Base-by-base conservation (phyloP, 2,113 vertebrate species). In the Tragulus kanchil region DNA sequence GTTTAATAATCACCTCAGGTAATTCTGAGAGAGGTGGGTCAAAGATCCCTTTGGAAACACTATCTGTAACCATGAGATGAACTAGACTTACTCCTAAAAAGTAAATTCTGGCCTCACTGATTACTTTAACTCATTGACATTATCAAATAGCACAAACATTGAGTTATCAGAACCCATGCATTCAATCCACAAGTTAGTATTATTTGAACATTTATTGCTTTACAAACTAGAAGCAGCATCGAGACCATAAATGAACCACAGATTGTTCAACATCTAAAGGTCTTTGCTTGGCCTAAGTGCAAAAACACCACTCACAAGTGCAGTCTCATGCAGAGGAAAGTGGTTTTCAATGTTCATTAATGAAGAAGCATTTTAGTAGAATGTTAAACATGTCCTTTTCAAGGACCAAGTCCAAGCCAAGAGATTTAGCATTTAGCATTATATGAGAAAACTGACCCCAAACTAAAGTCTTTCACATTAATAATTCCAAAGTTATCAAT, bases 401-500 rank as follows among this genome's bases (percentile, higher is more conserved):
- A 94, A 81, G 89, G 91, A 93, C 62, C 61, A 92, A 86, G 54
- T 89, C 45, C 91, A 93, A 97, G 95, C 91, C 95, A 94, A 94
- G 73, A 85, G 73, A 85, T n/a, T 89, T 90, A 97, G 93, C 93
- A 71, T 67, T 73, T 89, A 96, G 96, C 85, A 84, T 75, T 92
- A 71, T 58, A 92, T 94, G 85, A 96, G 82, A 95, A 91, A 97
- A 89, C 81, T 84, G 91, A 77, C 89, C 87, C 94, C 71, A 96
- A 88, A 79, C 94, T 87, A 54, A 96, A 83, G 61, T 86, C 95
- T 96, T 54, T 96, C 85, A 95, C 90, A 86, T 95, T 85, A 90
- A 96, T 78, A 95, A 94, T 89, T 93, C 28, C 94, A 91, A 97
- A 96, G 86, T 94, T 89, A 95, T 95, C 96, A 94, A 77, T 95